Evolutionary conservation across 2,113 vertebrate genomes (phyloP), one percentile per base, ranked within the genome.

Genomic region (Phalacrocorax aristotelis): DNA sequence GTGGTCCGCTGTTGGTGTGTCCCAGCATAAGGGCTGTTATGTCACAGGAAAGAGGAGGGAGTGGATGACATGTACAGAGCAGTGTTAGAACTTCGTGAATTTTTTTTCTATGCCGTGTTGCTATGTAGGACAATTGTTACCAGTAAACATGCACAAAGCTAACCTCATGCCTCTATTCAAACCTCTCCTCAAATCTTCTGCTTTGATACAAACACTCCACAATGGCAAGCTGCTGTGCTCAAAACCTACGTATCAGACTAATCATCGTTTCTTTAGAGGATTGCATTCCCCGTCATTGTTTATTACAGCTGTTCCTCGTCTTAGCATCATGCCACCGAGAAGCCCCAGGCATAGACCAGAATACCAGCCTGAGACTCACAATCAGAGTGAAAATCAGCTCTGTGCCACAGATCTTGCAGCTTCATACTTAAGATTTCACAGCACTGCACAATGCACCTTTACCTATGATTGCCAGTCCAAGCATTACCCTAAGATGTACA

Each of bases 131-230:
- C 62, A 90, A 82, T 22, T 65, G 49, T 72, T 91, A 65, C 32
- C 54, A 60, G 68, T 62, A 66, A 94, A 90, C 34, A 88, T 60
- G 32, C 82, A 58, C 78, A 85, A 77, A 77, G 62, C 26, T 64
- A 87, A 91, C 78, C 78, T 92, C 82, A 65, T 3, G 32, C 74
- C 62, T 87, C 51, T 58, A 5, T 66, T 58, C 70, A 83, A 90
- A 77, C 62, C 81, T 85, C 70, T 77, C 54, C 46, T 72, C 87
- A 93, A 44, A 77, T 58, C 61, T 83, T 21, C 57, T 88, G 87
- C 91, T 97, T 95, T 79, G 42, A 95, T 68, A 88, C 78, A 97
- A 96, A 94, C 87, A 69, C 46, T 72, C 18, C 62, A 74, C 70
- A 91, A 80, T 42, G 42, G 78, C 34, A 83, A 83, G n/a, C 46